phyloP scores from a whole-genome alignment of 2,113 vertebrate species.

The Cebidichthys violaceus region DNA sequence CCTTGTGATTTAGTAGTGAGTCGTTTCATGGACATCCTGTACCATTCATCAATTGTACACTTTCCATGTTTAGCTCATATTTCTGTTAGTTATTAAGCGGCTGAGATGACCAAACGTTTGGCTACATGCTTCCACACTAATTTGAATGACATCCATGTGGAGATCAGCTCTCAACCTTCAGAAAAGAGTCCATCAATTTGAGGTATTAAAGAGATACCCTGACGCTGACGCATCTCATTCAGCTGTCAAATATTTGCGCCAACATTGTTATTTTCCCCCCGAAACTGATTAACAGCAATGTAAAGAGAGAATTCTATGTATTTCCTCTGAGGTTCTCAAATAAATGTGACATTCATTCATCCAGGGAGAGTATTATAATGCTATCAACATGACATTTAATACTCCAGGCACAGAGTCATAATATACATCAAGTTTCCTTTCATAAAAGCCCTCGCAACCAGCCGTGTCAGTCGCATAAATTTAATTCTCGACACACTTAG shows the following conservation, averaged over 20 bases:
- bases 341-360: slow-evolving; percentile 28
- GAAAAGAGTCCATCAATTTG: neutral
- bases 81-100: neutral
- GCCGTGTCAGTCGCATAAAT: slow-evolving; percentile 26
- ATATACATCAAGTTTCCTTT: slow-evolving; percentile 28
- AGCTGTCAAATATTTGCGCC: neutral
- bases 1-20: neutral
- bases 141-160: neutral
- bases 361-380: slow-evolving; percentile 18
- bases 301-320: neutral
- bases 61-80: neutral
- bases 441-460: slow-evolving; percentile 6
- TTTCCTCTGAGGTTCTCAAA: neutral
- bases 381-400: slow-evolving; percentile 52
- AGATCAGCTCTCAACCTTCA: neutral
- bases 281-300: neutral
- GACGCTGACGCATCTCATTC: neutral
- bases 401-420: slow-evolving; percentile 26
- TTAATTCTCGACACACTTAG: neutral
- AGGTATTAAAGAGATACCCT: neutral
- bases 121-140: neutral
- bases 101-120: neutral
- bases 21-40: neutral
- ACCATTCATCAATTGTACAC: neutral
- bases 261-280: neutral